Conservation (phyloP, 2,888 invertebrate genomes). For the Xiphydria camelus region DNA sequence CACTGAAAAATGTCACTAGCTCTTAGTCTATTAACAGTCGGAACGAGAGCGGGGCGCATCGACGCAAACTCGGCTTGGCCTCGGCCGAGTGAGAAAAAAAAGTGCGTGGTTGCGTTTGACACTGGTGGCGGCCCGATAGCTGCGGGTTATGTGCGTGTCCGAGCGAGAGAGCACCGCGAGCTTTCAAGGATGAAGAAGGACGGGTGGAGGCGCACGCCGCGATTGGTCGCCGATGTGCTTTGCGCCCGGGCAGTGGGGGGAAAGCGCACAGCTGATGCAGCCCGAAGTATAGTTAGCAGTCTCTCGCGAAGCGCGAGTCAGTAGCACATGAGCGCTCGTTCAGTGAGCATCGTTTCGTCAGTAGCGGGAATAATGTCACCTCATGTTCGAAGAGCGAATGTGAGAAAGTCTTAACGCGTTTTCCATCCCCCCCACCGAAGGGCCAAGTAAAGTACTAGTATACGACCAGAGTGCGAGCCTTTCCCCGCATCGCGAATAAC, state of each 20-base stretch:
- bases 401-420: conserved; percentile 30
- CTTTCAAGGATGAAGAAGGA: conserved; percentile 41
- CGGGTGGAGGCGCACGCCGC: conserved; percentile 19
- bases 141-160: neutral
- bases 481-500: no score
- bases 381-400: conserved; percentile 43
- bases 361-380: conserved; percentile 42
- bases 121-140: neutral
- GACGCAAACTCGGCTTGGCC: no score
- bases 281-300: conserved; percentile 64
- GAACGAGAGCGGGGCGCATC: no score
- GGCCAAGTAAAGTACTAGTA: conserved; percentile 5
- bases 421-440: neutral
- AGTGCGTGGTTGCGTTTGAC: neutral
- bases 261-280: conserved; percentile 65
- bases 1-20: no score
- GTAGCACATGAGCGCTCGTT: conserved; percentile 58
- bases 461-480: conserved; percentile 6
- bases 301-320: conserved; percentile 46
- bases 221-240: conserved; percentile 7
- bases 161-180: conserved; percentile 9
- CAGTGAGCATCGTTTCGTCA: conserved; percentile 49
- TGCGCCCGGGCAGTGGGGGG: conserved; percentile 55
- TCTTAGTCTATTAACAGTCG: no score
- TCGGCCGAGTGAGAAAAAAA: neutral